These are phyloP conservation scores for Entomyzon cyanotis DNA, from an alignment of 2,113 vertebrate species.

Conservation along the genomic window DNA sequence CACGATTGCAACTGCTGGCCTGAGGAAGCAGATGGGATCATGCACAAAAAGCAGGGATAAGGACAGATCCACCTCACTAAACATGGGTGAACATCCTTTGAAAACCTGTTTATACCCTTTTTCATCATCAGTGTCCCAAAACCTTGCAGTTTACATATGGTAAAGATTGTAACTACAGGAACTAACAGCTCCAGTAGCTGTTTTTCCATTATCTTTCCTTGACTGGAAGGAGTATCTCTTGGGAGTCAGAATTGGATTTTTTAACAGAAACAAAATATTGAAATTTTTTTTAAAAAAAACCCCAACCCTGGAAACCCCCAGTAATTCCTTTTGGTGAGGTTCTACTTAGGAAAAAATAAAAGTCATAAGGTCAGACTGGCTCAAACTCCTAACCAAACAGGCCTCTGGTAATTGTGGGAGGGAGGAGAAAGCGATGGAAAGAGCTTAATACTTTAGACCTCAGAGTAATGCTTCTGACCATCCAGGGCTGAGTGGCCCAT, in stretches of 20 bases:
- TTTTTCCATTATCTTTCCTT: not conserved
- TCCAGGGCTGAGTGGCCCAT: not conserved
- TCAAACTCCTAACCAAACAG: not conserved
- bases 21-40: not conserved
- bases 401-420: not conserved
- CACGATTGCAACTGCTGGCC: rapidly evolving
- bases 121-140: not conserved
- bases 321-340: not conserved
- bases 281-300: not conserved
- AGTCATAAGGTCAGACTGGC: not conserved
- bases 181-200: not conserved
- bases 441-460: not conserved
- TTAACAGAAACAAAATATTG: not conserved
- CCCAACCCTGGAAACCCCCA: not conserved
- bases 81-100: not conserved
- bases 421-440: not conserved
- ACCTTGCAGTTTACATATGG: not conserved
- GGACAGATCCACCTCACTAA: not conserved
- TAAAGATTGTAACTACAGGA: not conserved
- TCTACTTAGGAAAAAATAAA: not conserved
- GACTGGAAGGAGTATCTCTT: not conserved
- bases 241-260: not conserved
- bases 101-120: not conserved
- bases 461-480: not conserved
- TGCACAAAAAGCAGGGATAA: not conserved